A percentile compares a stretch with the other conserved stretches of the same genome.
phyloP scores from a whole-genome alignment of 2,113 vertebrate species.

The Sebastes fasciatus region DNA sequence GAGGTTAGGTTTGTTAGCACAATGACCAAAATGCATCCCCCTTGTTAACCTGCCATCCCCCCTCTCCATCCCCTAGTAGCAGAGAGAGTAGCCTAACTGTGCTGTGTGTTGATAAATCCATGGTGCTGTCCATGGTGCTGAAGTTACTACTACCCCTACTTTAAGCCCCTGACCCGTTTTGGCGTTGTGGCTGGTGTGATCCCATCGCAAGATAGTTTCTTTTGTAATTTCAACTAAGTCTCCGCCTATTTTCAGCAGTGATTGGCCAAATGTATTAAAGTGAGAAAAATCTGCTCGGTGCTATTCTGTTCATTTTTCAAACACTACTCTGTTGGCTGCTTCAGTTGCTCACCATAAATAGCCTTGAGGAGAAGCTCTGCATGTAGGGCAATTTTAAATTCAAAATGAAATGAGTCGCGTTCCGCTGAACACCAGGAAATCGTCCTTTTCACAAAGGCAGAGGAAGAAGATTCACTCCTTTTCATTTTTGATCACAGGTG shows the following conservation, averaged over 20 bases:
- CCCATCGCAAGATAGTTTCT: too few relatives aligned
- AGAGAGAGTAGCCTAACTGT: too few relatives aligned
- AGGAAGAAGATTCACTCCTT: constrained; percentile 26
- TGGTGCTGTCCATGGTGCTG: too few relatives aligned
- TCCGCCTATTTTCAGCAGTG: not conserved
- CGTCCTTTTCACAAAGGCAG: constrained; percentile 31
- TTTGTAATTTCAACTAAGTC: too few relatives aligned
- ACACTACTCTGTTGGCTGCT: constrained; percentile 14
- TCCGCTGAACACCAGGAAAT: constrained; percentile 30
- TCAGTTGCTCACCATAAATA: constrained; percentile 44
- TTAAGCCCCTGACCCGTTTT: too few relatives aligned
- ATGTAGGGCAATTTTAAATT: constrained; percentile 61
- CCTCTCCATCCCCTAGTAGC: too few relatives aligned
- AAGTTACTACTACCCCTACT: too few relatives aligned
- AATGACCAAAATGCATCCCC: too few relatives aligned
- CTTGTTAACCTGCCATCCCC: too few relatives aligned
- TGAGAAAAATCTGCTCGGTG: not conserved
- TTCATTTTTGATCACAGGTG: constrained; percentile 58
- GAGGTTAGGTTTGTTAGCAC: too few relatives aligned
- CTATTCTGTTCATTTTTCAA: constrained; percentile 31
- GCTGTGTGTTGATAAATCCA: too few relatives aligned
- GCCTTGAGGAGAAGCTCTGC: constrained; percentile 47
- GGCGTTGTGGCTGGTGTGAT: too few relatives aligned
- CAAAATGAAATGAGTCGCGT: constrained; percentile 55
- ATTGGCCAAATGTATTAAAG: constrained; percentile 22